Evolutionary conservation across 2,113 vertebrate species (phyloP).

Genomic region (Oreochromis spilurus): DNA sequence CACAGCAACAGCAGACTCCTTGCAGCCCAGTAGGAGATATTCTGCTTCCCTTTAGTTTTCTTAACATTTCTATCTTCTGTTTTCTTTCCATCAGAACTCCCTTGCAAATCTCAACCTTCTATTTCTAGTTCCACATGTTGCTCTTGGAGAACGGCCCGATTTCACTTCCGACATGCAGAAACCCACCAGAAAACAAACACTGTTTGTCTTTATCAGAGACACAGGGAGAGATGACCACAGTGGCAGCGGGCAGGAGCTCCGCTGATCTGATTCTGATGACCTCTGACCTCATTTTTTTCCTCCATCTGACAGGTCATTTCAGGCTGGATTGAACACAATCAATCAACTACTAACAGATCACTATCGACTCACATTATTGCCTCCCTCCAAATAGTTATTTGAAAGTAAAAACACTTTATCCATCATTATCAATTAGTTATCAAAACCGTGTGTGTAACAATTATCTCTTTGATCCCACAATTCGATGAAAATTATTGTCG

Average conservation of each 20-base stretch:
- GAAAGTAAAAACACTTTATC: constrained; percentile 45
- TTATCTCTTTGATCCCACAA: not conserved
- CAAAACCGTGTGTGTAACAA: not conserved
- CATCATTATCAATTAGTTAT: constrained; percentile 26
- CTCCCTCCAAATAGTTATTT: constrained; percentile 40
- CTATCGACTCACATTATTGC: constrained; percentile 48
- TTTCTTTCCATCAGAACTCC: constrained; percentile 39
- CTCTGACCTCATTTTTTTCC: constrained; percentile 72
- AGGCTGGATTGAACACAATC: constrained; percentile 52
- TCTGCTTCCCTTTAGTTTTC: not conserved
- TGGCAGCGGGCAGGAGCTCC: constrained; percentile 48
- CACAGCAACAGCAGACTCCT: not conserved
- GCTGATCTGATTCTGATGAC: constrained; percentile 64
- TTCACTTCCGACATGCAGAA: constrained; percentile 58
- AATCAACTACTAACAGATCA: constrained; percentile 67
- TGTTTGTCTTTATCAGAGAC: constrained; percentile 23
- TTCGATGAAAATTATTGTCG: not conserved
- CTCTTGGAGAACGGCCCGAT: constrained; percentile 45
- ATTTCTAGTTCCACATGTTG: constrained; percentile 45
- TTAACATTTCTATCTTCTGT: constrained; percentile 21
- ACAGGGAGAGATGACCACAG: constrained; percentile 50
- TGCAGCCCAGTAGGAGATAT: not conserved
- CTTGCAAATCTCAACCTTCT: constrained; percentile 30
- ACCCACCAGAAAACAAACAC: constrained; percentile 43
- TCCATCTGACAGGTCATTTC: constrained; percentile 73